phyloP scores from a whole-genome alignment of 1,140 invertebrate genomes.

The Cydia strobilella region DNA sequence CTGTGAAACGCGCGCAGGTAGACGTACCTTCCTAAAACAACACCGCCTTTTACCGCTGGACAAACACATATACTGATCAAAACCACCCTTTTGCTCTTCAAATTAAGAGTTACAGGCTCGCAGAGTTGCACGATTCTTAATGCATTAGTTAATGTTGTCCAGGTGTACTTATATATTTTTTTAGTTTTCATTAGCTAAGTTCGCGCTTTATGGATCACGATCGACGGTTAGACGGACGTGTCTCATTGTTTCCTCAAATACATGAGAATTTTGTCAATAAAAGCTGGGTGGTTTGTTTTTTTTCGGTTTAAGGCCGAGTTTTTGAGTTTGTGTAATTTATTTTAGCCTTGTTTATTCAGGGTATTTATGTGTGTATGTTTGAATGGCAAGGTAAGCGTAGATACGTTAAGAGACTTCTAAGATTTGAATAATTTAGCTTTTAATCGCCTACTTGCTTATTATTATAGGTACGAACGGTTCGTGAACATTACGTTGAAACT shows the following conservation, averaged over 20 bases:
- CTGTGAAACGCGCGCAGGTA: slow-evolving; percentile 71
- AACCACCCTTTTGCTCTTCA: slow-evolving; percentile 36
- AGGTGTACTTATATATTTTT: slow-evolving; percentile 71
- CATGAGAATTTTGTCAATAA: slow-evolving; percentile 75
- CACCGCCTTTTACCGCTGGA: slow-evolving; percentile 1
- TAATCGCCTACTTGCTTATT: background rate
- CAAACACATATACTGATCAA: slow-evolving; percentile 32
- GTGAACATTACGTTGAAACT: background rate
- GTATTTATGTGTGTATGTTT: slow-evolving; percentile 26
- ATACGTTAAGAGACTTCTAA: background rate
- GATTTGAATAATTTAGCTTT: background rate
- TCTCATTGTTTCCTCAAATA: slow-evolving; percentile 76
- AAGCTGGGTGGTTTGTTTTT: slow-evolving; percentile 64
- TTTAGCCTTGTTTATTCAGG: slow-evolving; percentile 39
- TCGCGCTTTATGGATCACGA: slow-evolving; percentile 77
- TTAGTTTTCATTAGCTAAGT: slow-evolving; percentile 77
- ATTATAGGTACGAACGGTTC: background rate
- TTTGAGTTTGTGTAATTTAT: slow-evolving; percentile 24
- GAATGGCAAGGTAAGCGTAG: background rate
- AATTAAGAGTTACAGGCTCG: slow-evolving; percentile 35
- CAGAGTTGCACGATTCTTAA: background rate
- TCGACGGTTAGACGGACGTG: slow-evolving; percentile 66
- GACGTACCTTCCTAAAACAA: slow-evolving; percentile 48
- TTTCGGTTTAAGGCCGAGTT: slow-evolving; percentile 41
- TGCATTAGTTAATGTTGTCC: slow-evolving; percentile 45